Conservation (phyloP, 2,888 invertebrate genomes). For the Phalera bucephala region DNA sequence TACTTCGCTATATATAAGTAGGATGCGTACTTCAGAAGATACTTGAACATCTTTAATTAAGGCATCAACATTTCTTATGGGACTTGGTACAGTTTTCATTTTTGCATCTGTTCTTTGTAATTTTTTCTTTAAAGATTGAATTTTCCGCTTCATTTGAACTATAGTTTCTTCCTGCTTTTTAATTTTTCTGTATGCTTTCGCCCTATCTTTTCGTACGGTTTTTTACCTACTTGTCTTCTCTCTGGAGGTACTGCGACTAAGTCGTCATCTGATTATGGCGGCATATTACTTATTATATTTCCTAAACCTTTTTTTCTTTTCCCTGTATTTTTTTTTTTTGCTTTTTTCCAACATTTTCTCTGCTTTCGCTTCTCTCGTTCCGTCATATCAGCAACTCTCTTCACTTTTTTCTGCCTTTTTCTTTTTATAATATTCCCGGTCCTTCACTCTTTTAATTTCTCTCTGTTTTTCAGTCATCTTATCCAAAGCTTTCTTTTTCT, state of each 20-base stretch:
- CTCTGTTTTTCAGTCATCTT: no score
- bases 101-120: conserved; percentile 1
- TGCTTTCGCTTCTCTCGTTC: no score
- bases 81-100: conserved; percentile 2
- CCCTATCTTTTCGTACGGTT: neutral
- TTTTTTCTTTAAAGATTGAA: conserved; percentile 4
- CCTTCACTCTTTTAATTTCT: no score
- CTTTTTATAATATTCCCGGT: no score
- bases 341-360: no score
- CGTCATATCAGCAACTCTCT: no score
- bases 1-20: conserved; percentile 3
- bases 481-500: no score
- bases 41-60: conserved; percentile 7
- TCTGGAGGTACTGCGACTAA: conserved; percentile 1
- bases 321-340: no score
- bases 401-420: no score
- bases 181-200: conserved; percentile 10
- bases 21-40: conserved; percentile 9
- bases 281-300: no score
- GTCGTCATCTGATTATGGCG: no score
- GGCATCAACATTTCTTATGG: conserved; percentile 6
- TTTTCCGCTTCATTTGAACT: conserved; percentile 5
- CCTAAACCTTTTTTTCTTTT: no score
- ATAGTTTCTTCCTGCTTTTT: conserved; percentile 1
- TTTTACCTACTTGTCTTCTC: neutral